Conservation (phyloP, 2,113 vertebrate species). For the Eulemur macaco region DNA sequence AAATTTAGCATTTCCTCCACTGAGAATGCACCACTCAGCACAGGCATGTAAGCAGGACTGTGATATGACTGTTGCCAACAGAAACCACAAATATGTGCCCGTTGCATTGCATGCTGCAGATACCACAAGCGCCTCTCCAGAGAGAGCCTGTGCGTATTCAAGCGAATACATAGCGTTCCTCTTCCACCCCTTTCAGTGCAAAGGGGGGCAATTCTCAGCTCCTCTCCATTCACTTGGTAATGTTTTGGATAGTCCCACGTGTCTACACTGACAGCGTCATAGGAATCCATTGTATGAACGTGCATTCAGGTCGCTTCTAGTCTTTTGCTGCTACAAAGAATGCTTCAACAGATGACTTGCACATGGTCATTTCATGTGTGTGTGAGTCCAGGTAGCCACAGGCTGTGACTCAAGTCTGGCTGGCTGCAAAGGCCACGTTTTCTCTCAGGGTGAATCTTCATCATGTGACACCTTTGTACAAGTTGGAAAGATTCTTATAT, state of each 20-base stretch:
- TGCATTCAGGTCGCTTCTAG: rapidly evolving
- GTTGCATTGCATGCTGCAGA: rapidly evolving
- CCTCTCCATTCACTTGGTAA: neutral
- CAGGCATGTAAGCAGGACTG: rapidly evolving
- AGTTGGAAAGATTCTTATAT: neutral
- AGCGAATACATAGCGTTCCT: neutral
- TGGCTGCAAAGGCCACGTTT: neutral
- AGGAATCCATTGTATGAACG: rapidly evolving
- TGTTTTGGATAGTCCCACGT: neutral
- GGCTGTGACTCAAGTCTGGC: neutral
- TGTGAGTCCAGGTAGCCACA: neutral
- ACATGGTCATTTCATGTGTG: rapidly evolving
- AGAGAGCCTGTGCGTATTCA: rapidly evolving
- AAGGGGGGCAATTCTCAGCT: neutral
- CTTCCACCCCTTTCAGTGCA: rapidly evolving
- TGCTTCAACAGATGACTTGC: no score
- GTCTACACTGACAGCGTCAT: rapidly evolving
- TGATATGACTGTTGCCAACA: neutral
- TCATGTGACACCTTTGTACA: neutral
- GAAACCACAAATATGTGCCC: neutral
- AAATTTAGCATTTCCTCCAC: neutral
- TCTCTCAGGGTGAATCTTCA: neutral
- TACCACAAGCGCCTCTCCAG: neutral
- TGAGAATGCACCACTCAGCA: neutral
- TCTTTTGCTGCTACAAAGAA: neutral